These are phyloP conservation scores for Helleia helle DNA, from an alignment of 2,888 invertebrate species.

Conservation along the genomic window DNA sequence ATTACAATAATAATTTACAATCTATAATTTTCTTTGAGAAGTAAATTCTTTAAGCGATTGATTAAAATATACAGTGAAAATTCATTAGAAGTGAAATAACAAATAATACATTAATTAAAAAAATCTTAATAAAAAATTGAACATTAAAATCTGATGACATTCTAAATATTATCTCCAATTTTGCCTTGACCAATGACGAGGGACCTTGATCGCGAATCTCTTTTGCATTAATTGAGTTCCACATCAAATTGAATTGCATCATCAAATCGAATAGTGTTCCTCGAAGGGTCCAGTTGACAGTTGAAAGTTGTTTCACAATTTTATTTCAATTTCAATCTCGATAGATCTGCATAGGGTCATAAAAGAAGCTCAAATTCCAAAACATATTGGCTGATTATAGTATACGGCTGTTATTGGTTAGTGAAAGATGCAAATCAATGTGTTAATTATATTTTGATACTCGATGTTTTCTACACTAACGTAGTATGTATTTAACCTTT, in stretches of 20 bases:
- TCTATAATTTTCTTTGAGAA: too few relatives aligned
- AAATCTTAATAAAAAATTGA: too few relatives aligned
- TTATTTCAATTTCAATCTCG: background rate
- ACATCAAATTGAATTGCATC: constrained; percentile 2
- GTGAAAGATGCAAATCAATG: constrained; percentile 65
- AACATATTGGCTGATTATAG: constrained; percentile 69
- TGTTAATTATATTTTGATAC: constrained; percentile 73
- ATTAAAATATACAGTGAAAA: background rate
- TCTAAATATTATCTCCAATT: background rate
- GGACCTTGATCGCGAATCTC: background rate
- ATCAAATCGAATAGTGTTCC: background rate
- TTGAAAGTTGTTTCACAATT: constrained; percentile 1
- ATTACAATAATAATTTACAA: constrained; percentile 1
- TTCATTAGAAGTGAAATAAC: constrained; percentile 1
- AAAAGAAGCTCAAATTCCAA: constrained; percentile 29
- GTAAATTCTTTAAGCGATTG: too few relatives aligned
- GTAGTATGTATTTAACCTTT: constrained; percentile 55
- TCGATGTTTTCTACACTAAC: constrained; percentile 70
- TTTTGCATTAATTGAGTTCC: constrained; percentile 4
- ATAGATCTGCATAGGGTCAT: constrained; percentile 1
- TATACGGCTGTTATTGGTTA: constrained; percentile 74
- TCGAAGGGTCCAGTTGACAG: constrained; percentile 1
- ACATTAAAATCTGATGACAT: background rate
- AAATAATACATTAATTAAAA: background rate
- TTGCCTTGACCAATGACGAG: background rate